Evolutionary conservation across 1,140 invertebrate genomes (phyloP).

Genomic region (honey bee (Apis mellifera)): Amel_HAv3.1 CM009946.2:1009001-1009500

Average conservation of each 20-base stretch:
- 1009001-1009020: neutral
- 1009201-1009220: neutral
- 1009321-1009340: neutral
- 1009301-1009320: neutral
- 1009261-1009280: neutral
- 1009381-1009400: neutral
- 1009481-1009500: conserved; percentile 4
- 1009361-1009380: neutral
- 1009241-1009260: conserved; percentile 2
- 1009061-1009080: neutral
- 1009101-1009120: neutral
- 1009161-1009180: neutral
- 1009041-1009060: neutral
- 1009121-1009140: neutral
- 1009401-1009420: neutral
- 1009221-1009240: conserved; percentile 8
- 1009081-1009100: neutral
- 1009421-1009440: conserved; percentile 15
- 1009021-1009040: neutral
- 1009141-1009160: neutral
- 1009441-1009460: conserved; percentile 37
- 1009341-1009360: neutral
- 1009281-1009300: neutral
- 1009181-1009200: neutral
- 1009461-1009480: neutral